Conservation (phyloP, 2,113 vertebrate genomes). For the Macheiramphus alcinus region DNA sequence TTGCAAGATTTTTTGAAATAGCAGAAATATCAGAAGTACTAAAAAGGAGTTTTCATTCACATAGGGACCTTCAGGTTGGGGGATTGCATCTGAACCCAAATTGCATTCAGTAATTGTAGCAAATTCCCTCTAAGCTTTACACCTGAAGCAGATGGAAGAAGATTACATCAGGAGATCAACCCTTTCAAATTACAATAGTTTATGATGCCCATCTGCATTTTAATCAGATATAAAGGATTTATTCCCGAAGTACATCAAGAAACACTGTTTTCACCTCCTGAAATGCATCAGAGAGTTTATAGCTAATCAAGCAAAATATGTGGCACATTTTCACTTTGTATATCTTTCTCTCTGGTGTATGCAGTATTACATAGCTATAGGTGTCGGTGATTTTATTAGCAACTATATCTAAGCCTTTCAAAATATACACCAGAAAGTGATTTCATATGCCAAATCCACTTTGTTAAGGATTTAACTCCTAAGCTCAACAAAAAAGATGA, state of each 20-base stretch:
- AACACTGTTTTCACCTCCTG: constrained; percentile 52
- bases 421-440: not conserved
- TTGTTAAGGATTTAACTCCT: not conserved
- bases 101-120: not conserved
- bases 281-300: constrained; percentile 56
- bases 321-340: constrained; percentile 28
- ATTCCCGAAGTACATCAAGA: constrained; percentile 53
- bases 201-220: constrained; percentile 69
- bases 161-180: constrained; percentile 46
- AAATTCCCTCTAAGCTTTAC: constrained; percentile 50
- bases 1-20: not conserved
- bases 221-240: constrained; percentile 69
- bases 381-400: constrained; percentile 19
- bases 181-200: constrained; percentile 64
- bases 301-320: constrained; percentile 50
- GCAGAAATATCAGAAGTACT: not conserved
- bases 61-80: not conserved
- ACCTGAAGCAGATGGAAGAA: constrained; percentile 67
- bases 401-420: not conserved
- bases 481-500: not conserved
- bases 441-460: not conserved
- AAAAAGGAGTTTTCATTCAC: not conserved
- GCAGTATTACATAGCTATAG: not conserved
- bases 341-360: not conserved
- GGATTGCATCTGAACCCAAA: constrained; percentile 22